These are phyloP conservation scores for Nicator chloris DNA, from an alignment of 2,113 vertebrate species.

Conservation along the genomic window DNA sequence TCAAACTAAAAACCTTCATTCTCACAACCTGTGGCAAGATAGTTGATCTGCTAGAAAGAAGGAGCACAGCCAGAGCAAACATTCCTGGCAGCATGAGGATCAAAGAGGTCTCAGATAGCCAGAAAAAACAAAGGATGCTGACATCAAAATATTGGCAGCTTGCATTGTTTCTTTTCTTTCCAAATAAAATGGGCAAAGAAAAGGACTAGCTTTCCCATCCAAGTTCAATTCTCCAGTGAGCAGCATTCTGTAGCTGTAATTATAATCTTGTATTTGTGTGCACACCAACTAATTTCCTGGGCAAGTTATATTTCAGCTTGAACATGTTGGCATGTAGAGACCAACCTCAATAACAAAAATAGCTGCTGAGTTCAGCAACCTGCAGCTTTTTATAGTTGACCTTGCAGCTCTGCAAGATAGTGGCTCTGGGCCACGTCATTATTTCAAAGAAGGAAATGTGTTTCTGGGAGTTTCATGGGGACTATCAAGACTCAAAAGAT, in stretches of 20 bases:
- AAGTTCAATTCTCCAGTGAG: conserved; percentile 35
- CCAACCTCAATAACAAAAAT: conserved; percentile 47
- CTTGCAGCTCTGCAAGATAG: conserved; percentile 24
- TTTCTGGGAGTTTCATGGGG: background rate
- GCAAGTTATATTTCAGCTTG: conserved; percentile 34
- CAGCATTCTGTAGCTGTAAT: conserved; percentile 56
- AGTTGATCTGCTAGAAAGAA: background rate
- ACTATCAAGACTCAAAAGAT: conserved; percentile 37
- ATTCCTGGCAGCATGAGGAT: conserved; percentile 23
- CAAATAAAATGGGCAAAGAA: conserved; percentile 55
- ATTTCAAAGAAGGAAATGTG: conserved; percentile 27
- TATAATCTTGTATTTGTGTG: conserved; percentile 49
- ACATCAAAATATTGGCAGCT: conserved; percentile 63
- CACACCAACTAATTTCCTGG: conserved; percentile 49
- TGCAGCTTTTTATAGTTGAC: conserved; percentile 47
- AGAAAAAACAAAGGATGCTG: conserved; percentile 54
- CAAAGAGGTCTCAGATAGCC: conserved; percentile 45
- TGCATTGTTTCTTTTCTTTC: conserved; percentile 40
- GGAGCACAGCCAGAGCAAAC: conserved; percentile 19
- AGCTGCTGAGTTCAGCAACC: conserved; percentile 44
- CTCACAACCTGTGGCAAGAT: conserved; percentile 18
- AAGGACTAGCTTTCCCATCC: conserved; percentile 18
- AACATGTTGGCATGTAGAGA: conserved; percentile 2
- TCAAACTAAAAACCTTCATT: background rate
- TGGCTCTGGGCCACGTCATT: conserved; percentile 36